These are phyloP conservation scores for Gasterosteus aculeatus DNA, from an alignment of 2,113 vertebrate species.

Conservation along the genomic window DNA sequence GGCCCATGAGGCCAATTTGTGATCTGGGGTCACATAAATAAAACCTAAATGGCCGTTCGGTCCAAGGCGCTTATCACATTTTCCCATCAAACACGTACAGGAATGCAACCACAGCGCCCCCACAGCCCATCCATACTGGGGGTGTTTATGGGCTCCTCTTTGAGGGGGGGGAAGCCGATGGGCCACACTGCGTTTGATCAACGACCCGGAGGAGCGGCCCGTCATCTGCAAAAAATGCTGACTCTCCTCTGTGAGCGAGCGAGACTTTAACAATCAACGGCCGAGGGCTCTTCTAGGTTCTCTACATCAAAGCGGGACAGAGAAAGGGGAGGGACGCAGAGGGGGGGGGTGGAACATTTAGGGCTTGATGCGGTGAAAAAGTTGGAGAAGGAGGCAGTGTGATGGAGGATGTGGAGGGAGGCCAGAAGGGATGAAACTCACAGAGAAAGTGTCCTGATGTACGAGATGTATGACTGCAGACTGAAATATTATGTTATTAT, in stretches of 20 bases:
- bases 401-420: constrained; percentile 19
- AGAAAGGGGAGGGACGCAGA: not conserved
- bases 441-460: not conserved
- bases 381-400: constrained; percentile 18
- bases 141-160: constrained; percentile 38
- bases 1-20: not conserved
- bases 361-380: constrained; percentile 41
- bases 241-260: constrained; percentile 57
- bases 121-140: constrained; percentile 4
- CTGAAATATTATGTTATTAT: not conserved
- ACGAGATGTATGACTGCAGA: not conserved
- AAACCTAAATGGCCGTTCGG: not conserved
- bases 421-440: constrained; percentile 24
- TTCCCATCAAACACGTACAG: constrained; percentile 3
- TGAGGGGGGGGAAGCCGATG: constrained; percentile 21
- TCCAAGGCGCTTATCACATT: not conserved
- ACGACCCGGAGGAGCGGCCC: constrained; percentile 54
- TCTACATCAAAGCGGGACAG: constrained; percentile 58
- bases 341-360: constrained; percentile 39
- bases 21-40: not conserved
- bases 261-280: constrained; percentile 63
- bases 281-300: constrained; percentile 26
- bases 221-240: constrained; percentile 69
- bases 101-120: constrained; percentile 15
- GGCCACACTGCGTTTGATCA: constrained; percentile 53